phyloP scores from a whole-genome alignment of 2,113 vertebrate species.

The Mormyrus iriodes region DNA sequence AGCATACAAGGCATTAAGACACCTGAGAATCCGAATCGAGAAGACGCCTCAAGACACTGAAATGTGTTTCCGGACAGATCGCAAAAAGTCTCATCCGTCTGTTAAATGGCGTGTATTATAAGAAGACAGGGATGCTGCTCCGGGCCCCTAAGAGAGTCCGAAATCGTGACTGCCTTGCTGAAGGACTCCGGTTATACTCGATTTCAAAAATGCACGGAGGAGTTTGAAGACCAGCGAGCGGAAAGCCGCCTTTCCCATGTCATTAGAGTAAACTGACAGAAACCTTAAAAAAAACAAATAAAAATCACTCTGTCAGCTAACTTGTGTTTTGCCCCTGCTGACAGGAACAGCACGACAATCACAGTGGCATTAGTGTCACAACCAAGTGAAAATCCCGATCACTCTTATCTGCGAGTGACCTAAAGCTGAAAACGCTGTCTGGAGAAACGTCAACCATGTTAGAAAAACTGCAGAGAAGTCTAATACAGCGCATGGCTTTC shows the following conservation, averaged over 20 bases:
- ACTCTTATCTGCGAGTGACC: neutral
- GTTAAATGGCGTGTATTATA: neutral
- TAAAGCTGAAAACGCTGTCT: neutral
- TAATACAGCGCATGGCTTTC: neutral
- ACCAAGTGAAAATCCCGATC: neutral
- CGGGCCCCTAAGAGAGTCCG: neutral
- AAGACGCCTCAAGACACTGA: neutral
- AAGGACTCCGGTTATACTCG: neutral
- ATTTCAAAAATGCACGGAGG: neutral
- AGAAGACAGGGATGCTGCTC: neutral
- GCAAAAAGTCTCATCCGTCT: neutral
- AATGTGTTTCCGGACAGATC: neutral
- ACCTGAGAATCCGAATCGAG: neutral
- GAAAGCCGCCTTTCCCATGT: neutral
- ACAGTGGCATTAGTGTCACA: neutral
- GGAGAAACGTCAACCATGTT: neutral
- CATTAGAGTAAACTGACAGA: neutral
- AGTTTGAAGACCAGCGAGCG: neutral
- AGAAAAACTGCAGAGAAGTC: neutral
- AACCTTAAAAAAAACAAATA: no score
- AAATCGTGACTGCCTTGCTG: neutral
- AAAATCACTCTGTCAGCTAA: neutral
- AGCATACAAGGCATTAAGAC: neutral
- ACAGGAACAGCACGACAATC: neutral
- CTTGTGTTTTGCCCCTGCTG: neutral